Conservation (phyloP, 2,113 vertebrate species). For the Microtus oregoni region DNA sequence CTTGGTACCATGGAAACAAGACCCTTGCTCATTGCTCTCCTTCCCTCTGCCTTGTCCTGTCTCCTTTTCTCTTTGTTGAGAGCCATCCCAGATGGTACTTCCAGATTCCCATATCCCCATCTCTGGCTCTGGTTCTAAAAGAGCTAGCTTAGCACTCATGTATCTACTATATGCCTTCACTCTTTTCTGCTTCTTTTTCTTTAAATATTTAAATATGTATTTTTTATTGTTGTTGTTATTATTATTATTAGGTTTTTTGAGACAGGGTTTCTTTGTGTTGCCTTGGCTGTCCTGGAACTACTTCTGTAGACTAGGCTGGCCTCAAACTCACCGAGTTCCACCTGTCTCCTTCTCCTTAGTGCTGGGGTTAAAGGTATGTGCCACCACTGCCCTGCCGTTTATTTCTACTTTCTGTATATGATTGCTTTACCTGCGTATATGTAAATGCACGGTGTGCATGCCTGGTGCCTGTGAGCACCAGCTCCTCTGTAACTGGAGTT, state of each 20-base stretch:
- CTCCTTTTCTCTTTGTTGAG: background rate
- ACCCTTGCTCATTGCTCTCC: background rate
- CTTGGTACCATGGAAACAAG: background rate
- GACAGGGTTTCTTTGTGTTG: background rate
- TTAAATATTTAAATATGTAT: background rate
- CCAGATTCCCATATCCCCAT: background rate
- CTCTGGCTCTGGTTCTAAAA: background rate
- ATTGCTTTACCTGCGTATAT: background rate
- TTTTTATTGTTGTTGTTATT: background rate
- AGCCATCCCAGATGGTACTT: background rate
- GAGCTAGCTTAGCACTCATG: background rate
- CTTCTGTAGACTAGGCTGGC: background rate
- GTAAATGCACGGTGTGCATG: background rate
- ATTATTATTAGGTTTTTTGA: background rate
- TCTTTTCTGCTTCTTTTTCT: background rate
- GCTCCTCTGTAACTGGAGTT: background rate
- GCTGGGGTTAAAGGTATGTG: background rate
- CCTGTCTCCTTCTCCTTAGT: background rate
- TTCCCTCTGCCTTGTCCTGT: background rate
- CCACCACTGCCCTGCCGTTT: background rate
- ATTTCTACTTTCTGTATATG: background rate
- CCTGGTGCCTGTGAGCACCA: background rate
- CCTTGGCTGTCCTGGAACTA: background rate
- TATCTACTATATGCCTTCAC: background rate
- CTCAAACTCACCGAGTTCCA: background rate